Evolutionary conservation across 2,888 invertebrate genomes (phyloP), one percentile per base, ranked within the genome.

Genomic region (Drosophila longiperda): DNA sequence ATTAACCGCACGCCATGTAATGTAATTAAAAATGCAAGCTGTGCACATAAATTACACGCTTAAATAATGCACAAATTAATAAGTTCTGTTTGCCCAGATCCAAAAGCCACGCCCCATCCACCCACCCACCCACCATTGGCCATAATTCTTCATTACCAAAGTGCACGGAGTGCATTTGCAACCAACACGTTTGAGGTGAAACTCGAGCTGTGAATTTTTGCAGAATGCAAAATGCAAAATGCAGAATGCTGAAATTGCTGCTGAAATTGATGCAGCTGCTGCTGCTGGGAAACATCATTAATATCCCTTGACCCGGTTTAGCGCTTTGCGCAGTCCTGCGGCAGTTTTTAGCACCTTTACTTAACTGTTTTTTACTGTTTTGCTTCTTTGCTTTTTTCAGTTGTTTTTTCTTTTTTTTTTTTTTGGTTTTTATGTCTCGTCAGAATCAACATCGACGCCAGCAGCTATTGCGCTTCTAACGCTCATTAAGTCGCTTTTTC

Each of bases 31-130:
- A 85, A 87, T 75, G 85, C 82, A 82, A 81, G 78, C 82, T 79
- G 82, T 81, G 80, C 83, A 83, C 89, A 87, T 87, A 87, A 87
- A 87, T 87, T 88, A 78, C 80, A 76, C 78, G 88, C 84, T 82
- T 87, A 80, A 87, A 87, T 87, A 88, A 87, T 87, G 89, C 84
- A 86, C 68, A 86, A 87, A 87, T 87, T 89, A 89, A 87, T 87
- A 89, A 89, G 80, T 87, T 86, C 82, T 64, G 75, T 76, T 78
- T 73, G 67, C 55, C 53, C 62, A 59, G 42, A 52, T 57, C 75
- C 69, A 58, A 54, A 45, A 7, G 20, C 36, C 26, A 32, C 60
- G 36, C 50, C 50, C 50, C 50, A 3, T 3, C 0, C 42, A 26
- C 20, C 15, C 9, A 2, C 29, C 26, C 20, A 7, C 34, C 32